A percentile compares a stretch with the other conserved stretches of the same genome.
Evolutionary conservation across 2,113 vertebrate genomes (phyloP).

Genomic region (Diadophis punctatus): DNA sequence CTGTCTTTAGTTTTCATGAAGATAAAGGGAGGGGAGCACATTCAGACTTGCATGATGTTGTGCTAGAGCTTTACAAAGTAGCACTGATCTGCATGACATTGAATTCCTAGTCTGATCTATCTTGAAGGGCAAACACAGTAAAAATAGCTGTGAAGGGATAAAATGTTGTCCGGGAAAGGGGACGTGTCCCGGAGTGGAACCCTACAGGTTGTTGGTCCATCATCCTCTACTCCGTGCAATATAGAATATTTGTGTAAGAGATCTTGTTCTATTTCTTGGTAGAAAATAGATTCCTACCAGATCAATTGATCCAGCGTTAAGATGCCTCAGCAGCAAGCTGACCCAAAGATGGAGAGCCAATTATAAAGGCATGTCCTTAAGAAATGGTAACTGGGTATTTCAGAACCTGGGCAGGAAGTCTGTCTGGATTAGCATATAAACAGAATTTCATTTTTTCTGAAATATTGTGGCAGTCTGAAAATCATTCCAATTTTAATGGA

Average conservation of each 20-base stretch:
- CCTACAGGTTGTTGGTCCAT: not conserved
- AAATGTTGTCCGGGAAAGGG: not conserved
- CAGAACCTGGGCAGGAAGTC: not conserved
- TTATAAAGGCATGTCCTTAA: not conserved
- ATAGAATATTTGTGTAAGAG: not conserved
- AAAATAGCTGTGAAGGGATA: not conserved
- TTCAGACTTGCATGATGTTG: not conserved
- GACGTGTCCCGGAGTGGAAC: not conserved
- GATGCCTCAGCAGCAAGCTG: not conserved
- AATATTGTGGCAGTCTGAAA: not conserved
- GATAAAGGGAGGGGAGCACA: not conserved
- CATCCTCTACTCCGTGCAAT: not conserved
- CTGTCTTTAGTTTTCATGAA: not conserved
- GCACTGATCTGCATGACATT: not conserved
- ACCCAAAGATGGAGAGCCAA: not conserved
- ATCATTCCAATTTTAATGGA: not conserved
- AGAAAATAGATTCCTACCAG: not conserved
- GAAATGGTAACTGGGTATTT: not conserved
- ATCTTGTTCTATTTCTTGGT: not conserved
- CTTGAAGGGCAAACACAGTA: not conserved
- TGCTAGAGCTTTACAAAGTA: not conserved
- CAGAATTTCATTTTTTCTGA: not conserved
- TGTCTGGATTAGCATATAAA: not conserved
- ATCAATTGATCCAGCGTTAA: not conserved
- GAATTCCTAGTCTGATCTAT: not conserved